These are phyloP conservation scores for Meda fulgida DNA, from an alignment of 2,797 vertebrate genomes.

Conservation along the genomic window DNA sequence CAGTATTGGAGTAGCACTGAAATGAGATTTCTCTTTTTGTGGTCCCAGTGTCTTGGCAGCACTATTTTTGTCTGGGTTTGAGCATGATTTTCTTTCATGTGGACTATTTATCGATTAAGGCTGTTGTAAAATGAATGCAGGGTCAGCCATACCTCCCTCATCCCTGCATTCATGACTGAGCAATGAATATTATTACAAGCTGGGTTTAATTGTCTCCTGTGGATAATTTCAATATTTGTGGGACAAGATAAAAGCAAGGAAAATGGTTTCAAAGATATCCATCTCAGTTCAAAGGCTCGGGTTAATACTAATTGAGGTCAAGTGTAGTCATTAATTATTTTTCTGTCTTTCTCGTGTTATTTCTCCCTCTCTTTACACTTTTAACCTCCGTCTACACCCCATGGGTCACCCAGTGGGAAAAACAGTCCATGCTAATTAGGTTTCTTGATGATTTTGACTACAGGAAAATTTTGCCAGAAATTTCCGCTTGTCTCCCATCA, in stretches of 20 bases:
- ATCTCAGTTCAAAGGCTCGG: background rate
- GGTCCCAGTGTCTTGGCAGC: background rate
- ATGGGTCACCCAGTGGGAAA: conserved; percentile 57
- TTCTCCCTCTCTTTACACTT: background rate
- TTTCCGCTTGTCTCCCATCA: background rate
- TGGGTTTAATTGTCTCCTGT: background rate
- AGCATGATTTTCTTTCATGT: background rate
- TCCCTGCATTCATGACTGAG: conserved; percentile 3
- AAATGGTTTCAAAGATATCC: conserved; percentile 3
- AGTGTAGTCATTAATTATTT: conserved; percentile 3
- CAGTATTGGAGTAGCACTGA: background rate
- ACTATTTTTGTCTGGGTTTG: background rate
- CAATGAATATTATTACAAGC: background rate
- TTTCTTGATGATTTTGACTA: conserved; percentile 60
- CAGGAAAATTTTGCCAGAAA: conserved; percentile 44
- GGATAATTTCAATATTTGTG: background rate
- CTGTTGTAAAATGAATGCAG: conserved; percentile 45
- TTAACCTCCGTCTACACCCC: conserved; percentile 5
- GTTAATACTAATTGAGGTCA: conserved; percentile 8
- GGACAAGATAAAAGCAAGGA: background rate
- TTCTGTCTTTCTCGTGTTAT: background rate
- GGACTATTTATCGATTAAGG: conserved; percentile 38
- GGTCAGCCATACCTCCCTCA: background rate
- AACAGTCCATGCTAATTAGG: conserved; percentile 58
- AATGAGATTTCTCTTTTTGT: background rate